phyloP scores from a whole-genome alignment of 2,113 vertebrate genomes.

The Stercorarius parasiticus region DNA sequence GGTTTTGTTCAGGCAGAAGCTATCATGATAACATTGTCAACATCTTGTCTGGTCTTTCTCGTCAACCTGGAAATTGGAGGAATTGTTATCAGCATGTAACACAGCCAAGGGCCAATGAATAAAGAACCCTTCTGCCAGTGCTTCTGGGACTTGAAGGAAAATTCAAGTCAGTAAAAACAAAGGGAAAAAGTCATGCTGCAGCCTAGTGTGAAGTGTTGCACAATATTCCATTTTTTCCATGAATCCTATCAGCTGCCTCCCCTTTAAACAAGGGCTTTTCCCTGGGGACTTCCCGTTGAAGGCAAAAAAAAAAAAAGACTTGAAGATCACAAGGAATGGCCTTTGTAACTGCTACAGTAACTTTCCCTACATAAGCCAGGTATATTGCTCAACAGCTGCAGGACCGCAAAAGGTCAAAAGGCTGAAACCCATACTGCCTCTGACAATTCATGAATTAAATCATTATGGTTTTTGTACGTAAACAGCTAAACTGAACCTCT shows the following conservation, averaged over 20 bases:
- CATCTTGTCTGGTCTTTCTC: neutral
- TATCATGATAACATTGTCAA: neutral
- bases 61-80: neutral
- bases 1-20: neutral
- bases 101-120: neutral
- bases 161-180: neutral
- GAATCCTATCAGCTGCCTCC: neutral
- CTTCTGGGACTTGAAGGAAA: neutral
- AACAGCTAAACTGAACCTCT: neutral
- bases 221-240: neutral
- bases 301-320: neutral
- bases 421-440: neutral
- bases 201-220: neutral
- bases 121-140: neutral
- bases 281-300: neutral
- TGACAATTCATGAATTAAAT: neutral
- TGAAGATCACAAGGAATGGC: neutral
- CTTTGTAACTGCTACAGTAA: neutral
- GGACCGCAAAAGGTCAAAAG: neutral
- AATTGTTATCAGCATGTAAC: neutral
- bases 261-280: neutral
- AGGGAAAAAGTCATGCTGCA: neutral
- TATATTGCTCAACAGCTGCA: neutral
- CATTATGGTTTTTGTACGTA: neutral
- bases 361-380: neutral